Base-by-base conservation (phyloP, 2,888 invertebrate genomes). In the Eupsilia transversa region DNA sequence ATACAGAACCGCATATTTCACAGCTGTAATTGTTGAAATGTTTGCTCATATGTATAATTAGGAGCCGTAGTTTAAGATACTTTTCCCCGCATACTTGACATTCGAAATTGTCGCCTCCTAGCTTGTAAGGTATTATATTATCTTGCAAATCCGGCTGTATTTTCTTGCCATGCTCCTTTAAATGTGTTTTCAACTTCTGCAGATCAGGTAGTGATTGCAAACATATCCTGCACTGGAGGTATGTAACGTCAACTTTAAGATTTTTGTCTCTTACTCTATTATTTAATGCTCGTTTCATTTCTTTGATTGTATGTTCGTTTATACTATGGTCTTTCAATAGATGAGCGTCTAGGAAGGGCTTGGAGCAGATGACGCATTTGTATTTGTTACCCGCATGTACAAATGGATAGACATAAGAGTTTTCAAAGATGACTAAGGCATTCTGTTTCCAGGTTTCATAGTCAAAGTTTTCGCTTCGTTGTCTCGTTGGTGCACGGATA, bases 21-120 rank as follows among this genome's bases (percentile, higher is more conserved):
- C 96, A 96, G 78, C 92, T 94, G 70, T 88, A 96, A 69, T 95
- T 95, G 41, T 93, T 94, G 33, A 92, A 96, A 84, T 96, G 95
- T 76, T 90, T 92, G 54, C 91, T 95, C 95, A 96, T 96, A 57
- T 96, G 96, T 9, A 94, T 94, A 2, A 94, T 90, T 0, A 96
- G 84, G 0, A 93, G 80, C 75, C 94, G 88, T 0, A 95, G 77
- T 81, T 94, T 95, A 0, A 89, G 75, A 74, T 91, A 95, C 5
- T 74, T 87, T 70, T 93, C 93, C 0, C 89, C 88, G 43, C 95
- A 95, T 3, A 95, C 80, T 86, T 94, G 94, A 68, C 95, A 96
- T 57, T 92, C 90, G 56, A 93, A 94, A 14, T 79, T 82, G 1
- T 91, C 86, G 0, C 83, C 91, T n/a, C 87, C 91, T 35, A 96